Conservation (phyloP, 2,888 invertebrate genomes). For the Heliconius sara region DNA sequence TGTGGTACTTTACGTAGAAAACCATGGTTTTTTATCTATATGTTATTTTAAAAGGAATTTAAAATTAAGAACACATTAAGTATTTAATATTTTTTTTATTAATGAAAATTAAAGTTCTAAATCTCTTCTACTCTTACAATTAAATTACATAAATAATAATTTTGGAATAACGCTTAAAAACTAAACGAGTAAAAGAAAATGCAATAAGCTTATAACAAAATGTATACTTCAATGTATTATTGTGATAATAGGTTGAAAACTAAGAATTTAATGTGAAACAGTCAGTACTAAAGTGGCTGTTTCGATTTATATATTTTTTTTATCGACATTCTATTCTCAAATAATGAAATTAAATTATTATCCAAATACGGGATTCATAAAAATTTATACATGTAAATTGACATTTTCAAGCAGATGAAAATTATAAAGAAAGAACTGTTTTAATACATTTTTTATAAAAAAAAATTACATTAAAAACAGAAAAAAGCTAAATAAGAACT, state of each 20-base stretch:
- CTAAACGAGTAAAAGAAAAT: conserved; percentile 48
- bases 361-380: too few relatives aligned
- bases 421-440: neutral
- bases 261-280: neutral
- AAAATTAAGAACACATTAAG: neutral
- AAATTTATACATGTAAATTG: too few relatives aligned
- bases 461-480: neutral
- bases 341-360: too few relatives aligned
- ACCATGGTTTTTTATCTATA: too few relatives aligned
- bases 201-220: conserved; percentile 31
- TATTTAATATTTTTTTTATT: conserved; percentile 44
- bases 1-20: too few relatives aligned
- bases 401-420: too few relatives aligned
- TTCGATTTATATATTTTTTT: too few relatives aligned
- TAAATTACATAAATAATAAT: conserved; percentile 51
- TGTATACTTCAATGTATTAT: conserved; percentile 2
- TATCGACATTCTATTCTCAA: too few relatives aligned
- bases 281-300: conserved; percentile 2
- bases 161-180: conserved; percentile 55
- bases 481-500: neutral
- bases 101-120: conserved; percentile 50
- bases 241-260: neutral
- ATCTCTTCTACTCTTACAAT: conserved; percentile 46
- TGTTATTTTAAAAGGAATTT: neutral
- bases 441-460: neutral